Conservation (phyloP, 1,140 invertebrate genomes). For the Andrena cerasifolii region DNA sequence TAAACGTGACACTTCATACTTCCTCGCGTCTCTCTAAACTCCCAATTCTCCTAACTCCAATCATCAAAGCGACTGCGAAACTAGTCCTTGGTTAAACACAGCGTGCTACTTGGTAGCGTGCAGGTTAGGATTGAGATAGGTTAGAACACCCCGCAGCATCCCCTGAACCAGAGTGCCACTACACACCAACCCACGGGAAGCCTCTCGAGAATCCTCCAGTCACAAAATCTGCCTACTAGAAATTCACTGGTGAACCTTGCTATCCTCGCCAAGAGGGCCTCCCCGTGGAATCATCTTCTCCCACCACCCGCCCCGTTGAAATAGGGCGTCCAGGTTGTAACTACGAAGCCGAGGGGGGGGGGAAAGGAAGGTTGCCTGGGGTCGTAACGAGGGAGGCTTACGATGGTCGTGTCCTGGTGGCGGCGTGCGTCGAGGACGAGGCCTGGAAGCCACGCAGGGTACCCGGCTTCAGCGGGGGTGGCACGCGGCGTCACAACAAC, state of each 20-base stretch:
- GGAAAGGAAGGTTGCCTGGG: conserved; percentile 3
- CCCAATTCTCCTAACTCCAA: no score
- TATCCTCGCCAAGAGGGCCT: background rate
- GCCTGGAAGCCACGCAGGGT: conserved; percentile 32
- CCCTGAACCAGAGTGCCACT: background rate
- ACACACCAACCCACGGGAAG: background rate
- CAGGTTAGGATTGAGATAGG: background rate
- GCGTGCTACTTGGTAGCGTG: background rate
- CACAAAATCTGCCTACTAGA: background rate
- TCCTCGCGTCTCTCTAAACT: no score
- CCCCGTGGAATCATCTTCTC: no score
- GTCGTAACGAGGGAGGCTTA: conserved; percentile 26
- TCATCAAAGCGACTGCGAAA: no score
- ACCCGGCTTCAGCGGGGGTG: conserved; percentile 29
- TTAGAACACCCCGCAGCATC: background rate
- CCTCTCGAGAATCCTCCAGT: background rate
- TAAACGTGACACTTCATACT: no score
- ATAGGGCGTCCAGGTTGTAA: background rate
- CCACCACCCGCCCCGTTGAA: background rate
- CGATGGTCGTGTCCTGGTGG: conserved; percentile 17
- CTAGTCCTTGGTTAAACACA: background rate
- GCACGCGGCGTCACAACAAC: conserved; percentile 71
- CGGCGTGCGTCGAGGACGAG: background rate
- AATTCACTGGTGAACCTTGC: background rate
- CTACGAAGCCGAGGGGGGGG: background rate